phyloP scores from a whole-genome alignment of 2,888 invertebrate genomes.

The Pteria penguin region DNA sequence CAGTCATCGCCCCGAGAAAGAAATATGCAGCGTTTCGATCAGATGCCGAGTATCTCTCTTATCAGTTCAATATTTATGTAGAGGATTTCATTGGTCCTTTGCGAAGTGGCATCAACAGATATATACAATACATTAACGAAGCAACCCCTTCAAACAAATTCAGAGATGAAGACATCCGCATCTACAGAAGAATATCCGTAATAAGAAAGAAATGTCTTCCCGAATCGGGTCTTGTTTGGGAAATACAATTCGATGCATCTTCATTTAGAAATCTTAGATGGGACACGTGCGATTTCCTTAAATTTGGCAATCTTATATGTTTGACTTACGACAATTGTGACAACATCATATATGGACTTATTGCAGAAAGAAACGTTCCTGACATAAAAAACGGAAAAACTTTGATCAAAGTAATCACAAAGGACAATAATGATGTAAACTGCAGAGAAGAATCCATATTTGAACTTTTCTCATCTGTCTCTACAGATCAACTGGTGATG shows the following conservation, averaged over 20 bases:
- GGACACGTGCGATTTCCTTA: constrained; percentile 78
- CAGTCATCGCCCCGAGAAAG: neutral
- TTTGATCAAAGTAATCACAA: constrained; percentile 1
- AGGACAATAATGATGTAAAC: neutral
- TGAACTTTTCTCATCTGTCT: neutral
- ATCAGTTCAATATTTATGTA: constrained; percentile 80
- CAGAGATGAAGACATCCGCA: constrained; percentile 29
- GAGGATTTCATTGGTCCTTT: constrained; percentile 90
- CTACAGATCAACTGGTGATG: constrained; percentile 82
- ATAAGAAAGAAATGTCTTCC: neutral
- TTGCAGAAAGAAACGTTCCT: constrained; percentile 83
- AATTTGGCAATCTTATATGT: constrained; percentile 87
- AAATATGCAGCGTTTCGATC: neutral
- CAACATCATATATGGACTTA: constrained; percentile 86
- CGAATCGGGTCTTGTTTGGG: constrained; percentile 20
- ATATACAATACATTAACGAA: constrained; percentile 69
- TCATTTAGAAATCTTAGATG: constrained; percentile 45
- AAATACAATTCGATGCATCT: constrained; percentile 35
- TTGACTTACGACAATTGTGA: constrained; percentile 86
- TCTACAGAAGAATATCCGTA: constrained; percentile 15
- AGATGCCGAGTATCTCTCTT: neutral
- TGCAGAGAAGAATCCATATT: no score
- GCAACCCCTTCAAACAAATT: constrained; percentile 1
- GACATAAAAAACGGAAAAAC: constrained; percentile 38
- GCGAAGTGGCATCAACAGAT: constrained; percentile 84